A percentile compares a stretch with the other conserved stretches of the same genome.
Conservation (phyloP, 2,113 vertebrate species). For the Eurystomus gularis region DNA sequence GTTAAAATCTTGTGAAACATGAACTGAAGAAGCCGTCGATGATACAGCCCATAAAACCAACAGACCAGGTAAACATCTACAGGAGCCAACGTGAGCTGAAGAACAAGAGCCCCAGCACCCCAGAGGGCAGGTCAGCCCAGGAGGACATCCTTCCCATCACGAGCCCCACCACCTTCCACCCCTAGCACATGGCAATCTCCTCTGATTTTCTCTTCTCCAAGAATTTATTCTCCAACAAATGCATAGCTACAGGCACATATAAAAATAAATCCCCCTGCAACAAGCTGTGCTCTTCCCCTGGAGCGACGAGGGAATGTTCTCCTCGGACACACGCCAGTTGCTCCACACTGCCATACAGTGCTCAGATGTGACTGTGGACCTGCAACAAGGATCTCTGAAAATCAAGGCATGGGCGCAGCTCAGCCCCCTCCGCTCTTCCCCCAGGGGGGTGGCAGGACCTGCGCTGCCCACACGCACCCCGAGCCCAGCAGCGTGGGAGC, state of each 20-base stretch:
- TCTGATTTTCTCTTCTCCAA: not conserved
- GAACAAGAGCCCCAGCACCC: not conserved
- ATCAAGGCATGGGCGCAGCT: not conserved
- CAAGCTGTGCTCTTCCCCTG: not conserved
- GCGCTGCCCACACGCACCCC: no score
- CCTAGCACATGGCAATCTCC: not conserved
- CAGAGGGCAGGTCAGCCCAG: not conserved
- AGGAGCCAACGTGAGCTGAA: not conserved
- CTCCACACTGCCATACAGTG: not conserved
- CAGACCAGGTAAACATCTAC: not conserved
- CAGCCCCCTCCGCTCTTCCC: no score
- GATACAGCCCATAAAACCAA: not conserved
- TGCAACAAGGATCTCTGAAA: not conserved
- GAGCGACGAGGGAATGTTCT: not conserved
- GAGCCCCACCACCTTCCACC: not conserved
- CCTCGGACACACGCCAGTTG: not conserved
- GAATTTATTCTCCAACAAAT: not conserved
- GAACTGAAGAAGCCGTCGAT: not conserved
- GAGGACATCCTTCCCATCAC: not conserved
- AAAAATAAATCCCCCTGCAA: not conserved
- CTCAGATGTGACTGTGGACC: accelerated
- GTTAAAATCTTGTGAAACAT: not conserved
- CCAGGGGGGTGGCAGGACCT: not conserved
- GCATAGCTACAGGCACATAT: not conserved
- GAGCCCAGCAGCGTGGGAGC: not conserved